phyloP scores from a whole-genome alignment of 2,797 vertebrate species.

The Labeo calbasu region DNA sequence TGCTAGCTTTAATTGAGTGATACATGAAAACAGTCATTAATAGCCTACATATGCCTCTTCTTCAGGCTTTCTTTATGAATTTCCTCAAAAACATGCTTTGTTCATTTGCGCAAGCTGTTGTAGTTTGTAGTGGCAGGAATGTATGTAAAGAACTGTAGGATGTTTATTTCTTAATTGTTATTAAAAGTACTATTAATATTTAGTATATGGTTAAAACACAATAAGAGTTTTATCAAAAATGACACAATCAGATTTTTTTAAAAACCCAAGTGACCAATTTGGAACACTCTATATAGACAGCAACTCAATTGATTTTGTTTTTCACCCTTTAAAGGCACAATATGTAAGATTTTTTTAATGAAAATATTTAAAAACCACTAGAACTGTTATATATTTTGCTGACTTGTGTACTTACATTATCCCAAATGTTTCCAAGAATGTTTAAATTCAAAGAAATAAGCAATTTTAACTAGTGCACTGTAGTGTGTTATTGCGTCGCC shows the following conservation, averaged over 20 bases:
- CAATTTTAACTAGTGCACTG: no score
- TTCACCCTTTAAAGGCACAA: no score
- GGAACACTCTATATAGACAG: neutral
- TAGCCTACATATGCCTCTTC: slow-evolving; percentile 1
- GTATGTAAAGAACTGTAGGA: neutral
- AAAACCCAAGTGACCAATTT: neutral
- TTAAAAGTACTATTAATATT: neutral
- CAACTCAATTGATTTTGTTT: neutral
- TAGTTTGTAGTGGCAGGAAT: neutral
- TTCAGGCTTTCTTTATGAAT: neutral
- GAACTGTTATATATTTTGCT: no score
- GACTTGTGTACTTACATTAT: no score
- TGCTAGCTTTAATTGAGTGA: neutral
- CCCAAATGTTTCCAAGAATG: no score
- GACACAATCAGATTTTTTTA: neutral
- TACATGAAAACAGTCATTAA: neutral
- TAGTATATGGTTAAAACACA: neutral
- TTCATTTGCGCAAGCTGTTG: neutral
- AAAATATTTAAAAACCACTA: no score
- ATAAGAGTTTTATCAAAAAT: neutral
- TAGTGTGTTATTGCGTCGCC: no score
- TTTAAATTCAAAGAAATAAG: no score
- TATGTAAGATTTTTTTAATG: no score
- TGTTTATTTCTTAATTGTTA: neutral
- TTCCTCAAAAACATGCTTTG: slow-evolving; percentile 1